Conservation (phyloP, 2,113 vertebrate species). For the Solea senegalensis region DNA sequence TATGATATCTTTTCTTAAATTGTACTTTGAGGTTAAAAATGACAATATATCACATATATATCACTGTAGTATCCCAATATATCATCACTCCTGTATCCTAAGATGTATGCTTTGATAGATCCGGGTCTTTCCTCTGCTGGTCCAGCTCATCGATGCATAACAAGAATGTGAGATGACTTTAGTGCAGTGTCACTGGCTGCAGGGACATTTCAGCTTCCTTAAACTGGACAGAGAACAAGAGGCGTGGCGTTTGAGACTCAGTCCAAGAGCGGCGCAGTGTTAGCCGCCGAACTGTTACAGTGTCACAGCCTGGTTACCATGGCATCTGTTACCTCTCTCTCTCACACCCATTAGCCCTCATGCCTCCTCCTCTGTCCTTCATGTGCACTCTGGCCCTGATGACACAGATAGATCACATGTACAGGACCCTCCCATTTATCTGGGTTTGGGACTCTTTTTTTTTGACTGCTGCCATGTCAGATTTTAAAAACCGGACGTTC, state of each 20-base stretch:
- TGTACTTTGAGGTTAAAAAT: no score
- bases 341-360: conserved; percentile 52
- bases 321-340: conserved; percentile 60
- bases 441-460: no score
- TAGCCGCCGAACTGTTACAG: conserved; percentile 16
- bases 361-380: conserved; percentile 37
- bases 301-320: conserved; percentile 61
- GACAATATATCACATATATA: no score
- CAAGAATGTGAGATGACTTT: not conserved
- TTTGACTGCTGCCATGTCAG: conserved; percentile 26
- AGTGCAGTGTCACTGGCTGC: not conserved
- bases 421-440: no score
- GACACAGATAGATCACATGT: conserved; percentile 23
- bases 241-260: not conserved
- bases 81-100: no score
- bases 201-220: not conserved
- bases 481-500: no score
- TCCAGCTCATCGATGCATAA: conserved; percentile 5
- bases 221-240: conserved; percentile 14
- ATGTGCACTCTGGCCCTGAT: conserved; percentile 40
- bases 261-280: conserved; percentile 6
- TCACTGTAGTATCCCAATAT: no score
- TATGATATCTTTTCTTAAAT: no score
- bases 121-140: not conserved
- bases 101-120: conserved; percentile 10